These are phyloP conservation scores for Strix aluco DNA, from an alignment of 2,113 vertebrate genomes.

Conservation along the genomic window DNA sequence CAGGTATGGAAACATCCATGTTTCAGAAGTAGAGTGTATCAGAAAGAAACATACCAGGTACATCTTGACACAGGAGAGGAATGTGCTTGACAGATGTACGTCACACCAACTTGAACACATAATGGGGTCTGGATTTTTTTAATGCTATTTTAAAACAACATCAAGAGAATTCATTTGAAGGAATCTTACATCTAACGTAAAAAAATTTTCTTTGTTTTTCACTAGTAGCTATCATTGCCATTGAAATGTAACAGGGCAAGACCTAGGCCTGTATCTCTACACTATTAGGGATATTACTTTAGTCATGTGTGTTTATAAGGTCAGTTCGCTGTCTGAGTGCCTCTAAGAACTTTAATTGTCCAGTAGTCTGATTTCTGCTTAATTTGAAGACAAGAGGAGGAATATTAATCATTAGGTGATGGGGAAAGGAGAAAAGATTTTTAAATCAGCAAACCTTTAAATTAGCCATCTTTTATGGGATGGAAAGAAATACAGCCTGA, in stretches of 20 bases:
- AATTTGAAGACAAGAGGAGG: background rate
- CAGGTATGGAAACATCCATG: background rate
- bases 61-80: background rate
- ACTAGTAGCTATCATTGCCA: background rate
- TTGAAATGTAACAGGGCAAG: background rate
- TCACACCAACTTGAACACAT: background rate
- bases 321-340: background rate
- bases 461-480: background rate
- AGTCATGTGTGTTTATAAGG: background rate
- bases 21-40: background rate
- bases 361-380: background rate
- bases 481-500: background rate
- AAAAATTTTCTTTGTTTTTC: background rate
- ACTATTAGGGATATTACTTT: background rate
- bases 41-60: background rate
- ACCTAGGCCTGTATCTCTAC: background rate
- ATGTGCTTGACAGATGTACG: background rate
- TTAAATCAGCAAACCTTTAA: background rate
- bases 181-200: background rate
- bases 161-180: background rate
- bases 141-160: background rate
- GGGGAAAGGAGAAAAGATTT: background rate
- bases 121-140: background rate
- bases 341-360: background rate
- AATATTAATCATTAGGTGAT: background rate